These are phyloP conservation scores for Cheilosia pagana DNA, from an alignment of 2,888 invertebrate species.

Conservation along the genomic window DNA sequence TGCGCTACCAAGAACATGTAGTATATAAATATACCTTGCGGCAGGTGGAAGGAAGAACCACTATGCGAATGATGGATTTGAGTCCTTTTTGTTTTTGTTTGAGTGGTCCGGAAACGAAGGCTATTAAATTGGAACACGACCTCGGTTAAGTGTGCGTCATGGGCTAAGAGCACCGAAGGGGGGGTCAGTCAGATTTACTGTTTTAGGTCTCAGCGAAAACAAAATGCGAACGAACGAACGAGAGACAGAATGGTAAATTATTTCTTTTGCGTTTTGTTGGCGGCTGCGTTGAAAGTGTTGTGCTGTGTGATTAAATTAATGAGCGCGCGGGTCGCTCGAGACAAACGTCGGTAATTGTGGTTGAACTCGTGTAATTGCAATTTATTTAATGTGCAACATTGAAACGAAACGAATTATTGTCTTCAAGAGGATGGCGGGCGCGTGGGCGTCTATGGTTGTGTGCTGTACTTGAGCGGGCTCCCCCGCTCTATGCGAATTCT, in stretches of 20 bases:
- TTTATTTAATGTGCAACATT: constrained; percentile 65
- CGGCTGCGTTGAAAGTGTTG: constrained; percentile 16
- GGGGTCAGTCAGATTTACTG: constrained; percentile 55
- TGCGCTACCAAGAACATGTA: not conserved
- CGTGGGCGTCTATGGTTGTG: not conserved
- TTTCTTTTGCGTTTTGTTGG: constrained; percentile 16
- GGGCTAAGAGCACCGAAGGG: constrained; percentile 71
- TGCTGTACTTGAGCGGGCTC: not conserved
- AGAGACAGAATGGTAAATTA: constrained; percentile 33
- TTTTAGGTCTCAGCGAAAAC: constrained; percentile 10
- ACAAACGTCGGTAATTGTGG: constrained; percentile 60
- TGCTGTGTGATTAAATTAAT: constrained; percentile 64
- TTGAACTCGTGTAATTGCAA: constrained; percentile 54
- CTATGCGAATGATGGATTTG: constrained; percentile 51
- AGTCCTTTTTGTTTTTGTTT: constrained; percentile 44
- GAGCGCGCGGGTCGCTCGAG: constrained; percentile 50
- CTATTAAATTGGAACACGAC: constrained; percentile 74
- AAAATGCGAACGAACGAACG: constrained; percentile 11
- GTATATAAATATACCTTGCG: not conserved
- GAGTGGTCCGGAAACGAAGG: constrained; percentile 72
- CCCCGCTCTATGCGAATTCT: constrained; percentile 1
- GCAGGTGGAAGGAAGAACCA: constrained; percentile 43
- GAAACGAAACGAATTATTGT: constrained; percentile 47
- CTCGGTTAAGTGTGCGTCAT: constrained; percentile 72
- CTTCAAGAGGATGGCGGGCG: constrained; percentile 18